Evolutionary conservation across 2,797 vertebrate species (phyloP).

Genomic region (Lagocephalus sceleratus): DNA sequence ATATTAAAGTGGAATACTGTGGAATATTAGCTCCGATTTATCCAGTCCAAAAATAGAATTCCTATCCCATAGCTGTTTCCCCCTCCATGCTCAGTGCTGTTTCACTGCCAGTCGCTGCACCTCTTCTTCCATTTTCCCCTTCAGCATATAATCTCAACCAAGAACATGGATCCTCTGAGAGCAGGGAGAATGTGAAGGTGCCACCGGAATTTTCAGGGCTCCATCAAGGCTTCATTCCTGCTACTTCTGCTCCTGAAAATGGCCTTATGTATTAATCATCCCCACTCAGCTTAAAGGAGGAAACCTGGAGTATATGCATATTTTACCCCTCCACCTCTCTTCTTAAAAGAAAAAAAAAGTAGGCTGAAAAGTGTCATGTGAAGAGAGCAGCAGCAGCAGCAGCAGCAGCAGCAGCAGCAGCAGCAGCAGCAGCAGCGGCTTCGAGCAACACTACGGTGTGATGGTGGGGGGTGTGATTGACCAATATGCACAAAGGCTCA

Average conservation of each 20-base stretch:
- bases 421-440: conserved; percentile 7
- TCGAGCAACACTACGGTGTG: not conserved
- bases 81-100: conserved; percentile 6
- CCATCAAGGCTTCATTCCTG: conserved; percentile 42
- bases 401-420: conserved; percentile 5
- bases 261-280: conserved; percentile 60
- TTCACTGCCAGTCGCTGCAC: conserved; percentile 17
- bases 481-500: conserved; percentile 36
- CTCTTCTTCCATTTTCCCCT: conserved; percentile 1
- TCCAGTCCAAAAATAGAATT: conserved; percentile 47
- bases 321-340: not conserved
- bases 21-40: conserved; percentile 34
- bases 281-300: conserved; percentile 29
- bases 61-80: conserved; percentile 20
- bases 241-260: conserved; percentile 52
- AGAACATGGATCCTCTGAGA: conserved; percentile 16
- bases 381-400: conserved; percentile 10
- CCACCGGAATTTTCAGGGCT: conserved; percentile 30
- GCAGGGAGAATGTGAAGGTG: conserved; percentile 29
- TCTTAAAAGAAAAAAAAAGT: not conserved
- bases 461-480: conserved; percentile 20
- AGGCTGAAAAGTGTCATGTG: conserved; percentile 11
- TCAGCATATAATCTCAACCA: conserved; percentile 1
- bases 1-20: conserved; percentile 22
- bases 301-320: conserved; percentile 14